Evolutionary conservation across 2,113 vertebrate species (phyloP).

Genomic region (Sinosuthora webbiana): DNA sequence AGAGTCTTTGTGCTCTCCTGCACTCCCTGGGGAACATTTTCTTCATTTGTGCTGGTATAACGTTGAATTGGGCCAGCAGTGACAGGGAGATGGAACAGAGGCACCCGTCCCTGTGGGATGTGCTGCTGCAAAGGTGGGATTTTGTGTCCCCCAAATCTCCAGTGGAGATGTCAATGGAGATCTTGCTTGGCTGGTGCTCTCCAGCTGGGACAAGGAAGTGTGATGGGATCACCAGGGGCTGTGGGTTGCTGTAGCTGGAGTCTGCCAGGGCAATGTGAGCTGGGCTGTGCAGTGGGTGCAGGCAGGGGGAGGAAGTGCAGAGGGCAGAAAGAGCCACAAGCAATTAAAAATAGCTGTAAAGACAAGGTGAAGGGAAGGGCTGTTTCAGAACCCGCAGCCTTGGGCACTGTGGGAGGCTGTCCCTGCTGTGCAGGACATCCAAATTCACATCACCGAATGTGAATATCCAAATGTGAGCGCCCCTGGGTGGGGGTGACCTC

Average conservation of each 20-base stretch:
- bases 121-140: not conserved
- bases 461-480: not conserved
- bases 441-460: not conserved
- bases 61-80: accelerated
- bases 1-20: not conserved
- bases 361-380: not conserved
- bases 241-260: not conserved
- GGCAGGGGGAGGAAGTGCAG: not conserved
- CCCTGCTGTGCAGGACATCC: not conserved
- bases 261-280: not conserved
- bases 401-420: not conserved
- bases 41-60: accelerated
- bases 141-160: not conserved
- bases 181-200: not conserved
- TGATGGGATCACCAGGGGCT: accelerated
- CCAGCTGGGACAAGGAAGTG: not conserved
- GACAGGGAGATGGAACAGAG: not conserved
- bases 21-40: not conserved
- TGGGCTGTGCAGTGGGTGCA: not conserved
- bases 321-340: not conserved
- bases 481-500: not conserved
- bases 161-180: not conserved
- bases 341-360: not conserved
- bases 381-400: not conserved
- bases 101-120: not conserved